Conservation (phyloP, 2,113 vertebrate species). For the Scytalopus superciliaris region DNA sequence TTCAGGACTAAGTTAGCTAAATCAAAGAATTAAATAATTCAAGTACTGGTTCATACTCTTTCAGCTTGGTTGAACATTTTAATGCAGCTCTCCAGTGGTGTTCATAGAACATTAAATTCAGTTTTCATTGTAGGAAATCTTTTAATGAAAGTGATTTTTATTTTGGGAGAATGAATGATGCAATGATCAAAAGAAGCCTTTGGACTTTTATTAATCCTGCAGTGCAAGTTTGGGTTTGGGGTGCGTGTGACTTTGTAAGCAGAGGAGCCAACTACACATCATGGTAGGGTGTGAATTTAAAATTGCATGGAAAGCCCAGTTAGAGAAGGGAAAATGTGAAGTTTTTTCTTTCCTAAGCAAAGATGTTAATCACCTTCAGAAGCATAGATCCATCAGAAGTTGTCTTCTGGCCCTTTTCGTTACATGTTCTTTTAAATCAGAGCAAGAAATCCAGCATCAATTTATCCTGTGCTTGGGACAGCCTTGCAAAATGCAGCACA, state of each 20-base stretch:
- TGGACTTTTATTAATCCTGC: background rate
- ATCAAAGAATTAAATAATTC: background rate
- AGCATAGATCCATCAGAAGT: background rate
- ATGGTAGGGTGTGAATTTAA: background rate
- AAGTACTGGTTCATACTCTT: background rate
- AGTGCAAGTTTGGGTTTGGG: background rate
- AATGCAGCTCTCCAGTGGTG: background rate
- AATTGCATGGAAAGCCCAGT: background rate
- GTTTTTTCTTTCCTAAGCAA: background rate
- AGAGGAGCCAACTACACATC: background rate
- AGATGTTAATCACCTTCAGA: background rate
- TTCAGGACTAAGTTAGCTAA: background rate
- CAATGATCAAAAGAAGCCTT: background rate
- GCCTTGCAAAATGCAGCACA: background rate
- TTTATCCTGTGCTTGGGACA: background rate
- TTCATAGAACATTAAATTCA: background rate
- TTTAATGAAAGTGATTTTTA: background rate
- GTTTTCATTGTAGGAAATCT: background rate
- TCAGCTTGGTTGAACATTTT: background rate
- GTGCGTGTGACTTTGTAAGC: background rate
- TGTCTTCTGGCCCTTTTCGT: background rate
- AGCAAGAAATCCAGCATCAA: background rate
- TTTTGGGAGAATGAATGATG: background rate
- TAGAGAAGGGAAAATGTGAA: background rate
- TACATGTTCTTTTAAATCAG: background rate